Evolutionary conservation across 1,140 invertebrate species (phyloP), one percentile per base, ranked within the genome.

Genomic region (Nymphalis io): DNA sequence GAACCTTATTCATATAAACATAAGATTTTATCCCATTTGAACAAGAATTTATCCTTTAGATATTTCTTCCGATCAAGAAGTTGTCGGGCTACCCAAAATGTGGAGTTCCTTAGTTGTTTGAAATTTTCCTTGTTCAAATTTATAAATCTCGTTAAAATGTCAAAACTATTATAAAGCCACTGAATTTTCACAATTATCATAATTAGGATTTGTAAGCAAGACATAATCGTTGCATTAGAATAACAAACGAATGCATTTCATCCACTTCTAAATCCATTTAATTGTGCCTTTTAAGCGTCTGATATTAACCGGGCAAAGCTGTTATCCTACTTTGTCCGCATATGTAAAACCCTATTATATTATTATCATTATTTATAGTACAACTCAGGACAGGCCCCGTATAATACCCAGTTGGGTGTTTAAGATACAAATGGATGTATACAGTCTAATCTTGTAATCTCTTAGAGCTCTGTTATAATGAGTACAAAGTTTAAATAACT

Each of bases 371-470:
- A 62, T 62, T 53, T 39, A 62, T 51, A 62, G 12, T 39, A 62
- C 51, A 55, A 55, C 48, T 51, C 44, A 39, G 46, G 21, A 1
- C 23, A 23, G 51, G 51, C 48, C 60, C 60, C 60, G 48, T 62
- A 62, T 62, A 62, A 62, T 62, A 62, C 60, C 46, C 48, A 38
- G 27, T 53, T 8, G 60, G 46, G 60, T 51, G 60, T 51, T 62
- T 62, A 62, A 62, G 60, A 62, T 51, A 62, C 60, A 62, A 62
- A 62, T 62, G 46, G 51, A 55, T 55, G 51, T 55, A 55, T 27
- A 55, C 51, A 27, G 51, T n/a, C 27, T 62, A 51, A 62, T 62
- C 46, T 62, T 51, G 60, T 62, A 62, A 62, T 62, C 60, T 62
- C 60, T 39, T 51, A 18, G 27, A 53, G 48, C 27, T 61, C 42